Evolutionary conservation across 2,797 vertebrate species (phyloP), one percentile per base, ranked within the genome.

Genomic region (Mycteria americana): DNA sequence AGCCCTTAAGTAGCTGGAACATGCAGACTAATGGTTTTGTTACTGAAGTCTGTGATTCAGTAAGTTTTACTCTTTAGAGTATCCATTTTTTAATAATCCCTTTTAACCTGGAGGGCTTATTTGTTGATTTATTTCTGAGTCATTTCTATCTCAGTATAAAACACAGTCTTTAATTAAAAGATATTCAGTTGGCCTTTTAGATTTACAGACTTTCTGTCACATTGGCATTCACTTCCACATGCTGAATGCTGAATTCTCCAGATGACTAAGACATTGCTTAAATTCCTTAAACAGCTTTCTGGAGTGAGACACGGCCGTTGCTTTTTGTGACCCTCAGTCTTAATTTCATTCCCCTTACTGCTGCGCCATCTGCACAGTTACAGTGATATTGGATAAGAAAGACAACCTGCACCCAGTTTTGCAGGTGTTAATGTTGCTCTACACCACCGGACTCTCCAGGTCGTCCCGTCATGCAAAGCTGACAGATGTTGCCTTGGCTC

Each of bases 371-470:
- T 88, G 37, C 41, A 68, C 70, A 77, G 65, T 27, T 75, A 9
- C 10, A 57, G 57, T 24, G 30, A 41, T 60, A 48, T 0, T 37
- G 31, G 35, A 15, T 54, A 59, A 57, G 35, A 79, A 63, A 57
- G 27, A 65, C 17, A 53, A 75, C 39, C 33, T 79, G 81, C 23
- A 41, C 45, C 31, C 10, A 72, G 9, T 72, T 80, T 70, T 75
- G 10, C 31, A 68, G 56, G 17, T 35, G 24, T 31, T 53, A 15
- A 8, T 18, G 22, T 31, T 94, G 78, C 37, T 84, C 53, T n/a
- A 9, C 37, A n/a, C 22, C 53, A 21, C 9, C 3, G 6, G 15
- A 23, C 35, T 35, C 0, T 0, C 39, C 41, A 14, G 24, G 16
- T 48, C 60, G 41, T 43, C 31, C 57, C 39, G 23, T 5, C 1